These are phyloP conservation scores for Zaprionus africanus DNA, from an alignment of 1,140 invertebrate species.

Conservation along the genomic window DNA sequence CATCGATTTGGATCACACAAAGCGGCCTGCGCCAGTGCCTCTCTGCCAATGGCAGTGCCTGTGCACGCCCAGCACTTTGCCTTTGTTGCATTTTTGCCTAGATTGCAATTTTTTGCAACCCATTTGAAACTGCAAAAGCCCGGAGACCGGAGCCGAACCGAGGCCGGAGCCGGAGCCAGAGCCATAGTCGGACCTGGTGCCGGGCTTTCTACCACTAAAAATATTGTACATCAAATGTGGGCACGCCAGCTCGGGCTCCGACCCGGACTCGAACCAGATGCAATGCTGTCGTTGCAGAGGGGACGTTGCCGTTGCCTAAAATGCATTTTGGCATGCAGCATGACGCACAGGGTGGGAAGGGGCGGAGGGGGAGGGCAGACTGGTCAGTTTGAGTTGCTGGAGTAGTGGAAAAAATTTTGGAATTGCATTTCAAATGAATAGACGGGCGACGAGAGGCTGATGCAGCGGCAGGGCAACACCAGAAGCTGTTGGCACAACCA, in stretches of 20 bases:
- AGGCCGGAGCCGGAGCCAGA: conserved; percentile 7
- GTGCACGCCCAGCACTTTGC: conserved; percentile 68
- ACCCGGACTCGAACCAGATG: neutral
- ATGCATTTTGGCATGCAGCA: conserved; percentile 75
- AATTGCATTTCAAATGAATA: conserved; percentile 83
- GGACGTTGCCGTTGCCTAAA: conserved; percentile 61
- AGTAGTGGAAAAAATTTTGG: conserved; percentile 76
- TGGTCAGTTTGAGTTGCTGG: conserved; percentile 46
- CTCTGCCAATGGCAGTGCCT: conserved; percentile 36
- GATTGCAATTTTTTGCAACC: conserved; percentile 81
- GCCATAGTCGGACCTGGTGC: conserved; percentile 20
- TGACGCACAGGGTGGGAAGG: neutral
- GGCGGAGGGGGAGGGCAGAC: neutral
- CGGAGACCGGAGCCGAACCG: conserved; percentile 19
- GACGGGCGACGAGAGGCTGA: conserved; percentile 28
- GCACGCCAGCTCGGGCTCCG: neutral
- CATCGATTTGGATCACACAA: conserved; percentile 40
- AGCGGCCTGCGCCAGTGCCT: conserved; percentile 2
- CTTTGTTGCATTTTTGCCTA: conserved; percentile 83
- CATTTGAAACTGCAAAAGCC: conserved; percentile 72
- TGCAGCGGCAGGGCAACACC: neutral
- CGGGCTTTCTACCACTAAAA: conserved; percentile 58
- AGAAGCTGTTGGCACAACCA: conserved; percentile 16
- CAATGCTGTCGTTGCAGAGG: conserved; percentile 23
- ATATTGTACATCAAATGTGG: conserved; percentile 77